A percentile compares a stretch with the other conserved stretches of the same genome.
phyloP scores from a whole-genome alignment of 2,797 vertebrate species.

The Cossypha heuglini region DNA sequence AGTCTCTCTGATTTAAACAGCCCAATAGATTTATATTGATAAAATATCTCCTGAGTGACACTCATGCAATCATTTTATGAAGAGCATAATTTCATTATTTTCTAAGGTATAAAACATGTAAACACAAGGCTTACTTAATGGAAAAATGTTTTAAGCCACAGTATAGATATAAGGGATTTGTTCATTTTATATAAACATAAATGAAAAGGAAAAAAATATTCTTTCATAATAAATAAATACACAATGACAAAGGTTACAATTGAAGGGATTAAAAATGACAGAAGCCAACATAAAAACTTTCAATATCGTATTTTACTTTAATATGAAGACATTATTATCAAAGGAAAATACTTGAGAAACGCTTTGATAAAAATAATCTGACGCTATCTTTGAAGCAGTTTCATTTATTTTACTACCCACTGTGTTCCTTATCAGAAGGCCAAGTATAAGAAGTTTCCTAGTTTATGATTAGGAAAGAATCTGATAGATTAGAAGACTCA shows the following conservation, averaged over 20 bases:
- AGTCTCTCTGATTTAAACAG: slow-evolving; percentile 49
- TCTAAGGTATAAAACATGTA: slow-evolving; percentile 65
- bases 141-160: slow-evolving; percentile 62
- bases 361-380: slow-evolving; percentile 92
- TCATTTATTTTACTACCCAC: slow-evolving; percentile 91
- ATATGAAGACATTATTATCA: slow-evolving; percentile 85
- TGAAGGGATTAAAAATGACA: slow-evolving; percentile 80
- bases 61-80: slow-evolving; percentile 47
- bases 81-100: slow-evolving; percentile 58
- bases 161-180: slow-evolving; percentile 43
- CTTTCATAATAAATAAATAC: slow-evolving; percentile 71
- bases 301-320: slow-evolving; percentile 81
- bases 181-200: slow-evolving; percentile 67
- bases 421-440: slow-evolving; percentile 90
- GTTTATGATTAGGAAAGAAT: slow-evolving; percentile 91
- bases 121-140: slow-evolving; percentile 45
- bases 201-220: slow-evolving; percentile 64
- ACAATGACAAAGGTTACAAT: slow-evolving; percentile 74
- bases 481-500: slow-evolving; percentile 91
- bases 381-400: slow-evolving; percentile 89
- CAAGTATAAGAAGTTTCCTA: slow-evolving; percentile 92
- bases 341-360: slow-evolving; percentile 81
- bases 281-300: slow-evolving; percentile 79
- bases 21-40: slow-evolving; percentile 19
- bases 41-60: slow-evolving; percentile 56